Evolutionary conservation across 2,888 invertebrate genomes (phyloP).

Genomic region (Tenthredo scrophulariae): DNA sequence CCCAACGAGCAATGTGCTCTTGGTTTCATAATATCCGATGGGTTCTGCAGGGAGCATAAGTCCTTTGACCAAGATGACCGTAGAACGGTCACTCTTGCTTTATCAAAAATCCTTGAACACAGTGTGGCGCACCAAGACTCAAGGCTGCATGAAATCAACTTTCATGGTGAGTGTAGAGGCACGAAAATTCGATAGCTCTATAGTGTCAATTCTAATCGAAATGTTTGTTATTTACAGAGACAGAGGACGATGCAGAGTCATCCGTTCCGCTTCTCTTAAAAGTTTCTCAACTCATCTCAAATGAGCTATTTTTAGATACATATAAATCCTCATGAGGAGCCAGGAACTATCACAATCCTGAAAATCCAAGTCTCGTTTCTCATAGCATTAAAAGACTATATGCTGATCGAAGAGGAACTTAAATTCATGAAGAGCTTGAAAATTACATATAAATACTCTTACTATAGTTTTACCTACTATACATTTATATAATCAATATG

Average conservation of each 20-base stretch:
- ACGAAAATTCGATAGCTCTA: background rate
- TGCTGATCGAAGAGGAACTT: background rate
- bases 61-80: constrained; percentile 84
- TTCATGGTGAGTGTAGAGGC: constrained; percentile 77
- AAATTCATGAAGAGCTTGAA: background rate
- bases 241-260: constrained; percentile 71
- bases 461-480: background rate
- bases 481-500: background rate
- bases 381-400: background rate
- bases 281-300: constrained; percentile 83
- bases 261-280: constrained; percentile 83
- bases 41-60: constrained; percentile 82
- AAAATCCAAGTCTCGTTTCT: background rate
- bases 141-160: constrained; percentile 78
- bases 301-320: constrained; percentile 77
- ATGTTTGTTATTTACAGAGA: background rate
- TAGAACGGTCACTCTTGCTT: constrained; percentile 82
- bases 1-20: constrained; percentile 83
- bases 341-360: background rate
- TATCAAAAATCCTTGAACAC: constrained; percentile 83
- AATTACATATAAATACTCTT: background rate
- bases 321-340: background rate
- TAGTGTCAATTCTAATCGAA: background rate
- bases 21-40: constrained; percentile 83
- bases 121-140: constrained; percentile 82